Evolutionary conservation across 2,797 vertebrate genomes (phyloP).

Genomic region (Brachymystax lenok): DNA sequence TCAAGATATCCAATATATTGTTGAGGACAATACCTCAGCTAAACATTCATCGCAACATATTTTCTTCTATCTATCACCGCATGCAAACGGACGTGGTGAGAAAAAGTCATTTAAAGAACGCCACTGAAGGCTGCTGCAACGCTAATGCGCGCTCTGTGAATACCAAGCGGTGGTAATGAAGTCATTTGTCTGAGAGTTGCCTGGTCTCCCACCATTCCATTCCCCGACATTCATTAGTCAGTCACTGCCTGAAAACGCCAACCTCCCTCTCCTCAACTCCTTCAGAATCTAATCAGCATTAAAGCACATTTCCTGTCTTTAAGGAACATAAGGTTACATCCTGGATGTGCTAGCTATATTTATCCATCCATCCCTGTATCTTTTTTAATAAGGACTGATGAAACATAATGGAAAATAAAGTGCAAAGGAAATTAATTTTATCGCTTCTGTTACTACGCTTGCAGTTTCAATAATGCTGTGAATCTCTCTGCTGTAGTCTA

Average conservation of each 20-base stretch:
- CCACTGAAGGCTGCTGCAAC: slow-evolving; percentile 60
- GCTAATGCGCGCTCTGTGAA: slow-evolving; percentile 67
- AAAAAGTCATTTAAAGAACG: slow-evolving; percentile 53
- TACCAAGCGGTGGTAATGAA: slow-evolving; percentile 74
- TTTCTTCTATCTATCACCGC: slow-evolving; percentile 3
- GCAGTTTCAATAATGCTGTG: too few species aligned
- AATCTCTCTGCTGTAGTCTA: too few species aligned
- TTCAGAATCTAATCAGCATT: slow-evolving; percentile 70
- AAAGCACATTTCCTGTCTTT: slow-evolving; percentile 52
- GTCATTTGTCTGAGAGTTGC: slow-evolving; percentile 79
- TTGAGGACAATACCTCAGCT: slow-evolving; percentile 17
- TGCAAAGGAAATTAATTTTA: too few species aligned
- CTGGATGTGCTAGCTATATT: too few species aligned
- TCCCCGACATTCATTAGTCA: slow-evolving; percentile 79
- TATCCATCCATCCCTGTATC: too few species aligned
- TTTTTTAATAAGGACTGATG: too few species aligned
- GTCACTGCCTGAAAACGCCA: slow-evolving; percentile 56
- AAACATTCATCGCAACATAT: neutral
- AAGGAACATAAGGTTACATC: neutral
- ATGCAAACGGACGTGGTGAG: slow-evolving; percentile 53
- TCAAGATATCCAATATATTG: slow-evolving; percentile 42
- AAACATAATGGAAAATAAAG: too few species aligned
- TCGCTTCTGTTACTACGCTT: too few species aligned
- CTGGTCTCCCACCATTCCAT: slow-evolving; percentile 74
- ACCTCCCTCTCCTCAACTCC: slow-evolving; percentile 63